A percentile compares a stretch with the other conserved stretches of the same genome.
Conservation (phyloP, 2,797 vertebrate genomes). For the Acomys russatus region DNA sequence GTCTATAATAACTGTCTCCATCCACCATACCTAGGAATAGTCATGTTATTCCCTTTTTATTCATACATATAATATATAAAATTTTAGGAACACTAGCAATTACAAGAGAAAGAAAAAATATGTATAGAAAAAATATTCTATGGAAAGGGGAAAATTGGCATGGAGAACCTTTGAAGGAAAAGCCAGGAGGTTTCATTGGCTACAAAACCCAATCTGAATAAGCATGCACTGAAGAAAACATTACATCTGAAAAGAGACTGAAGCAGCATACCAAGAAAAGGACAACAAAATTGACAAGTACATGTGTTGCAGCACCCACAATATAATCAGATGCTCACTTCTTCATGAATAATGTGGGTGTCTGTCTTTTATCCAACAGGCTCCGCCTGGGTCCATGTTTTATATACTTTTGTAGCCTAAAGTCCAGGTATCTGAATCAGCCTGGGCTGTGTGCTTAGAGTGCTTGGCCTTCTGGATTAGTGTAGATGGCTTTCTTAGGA, state of each 20-base stretch:
- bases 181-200: neutral
- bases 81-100: neutral
- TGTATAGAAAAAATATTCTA: neutral
- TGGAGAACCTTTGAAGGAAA: neutral
- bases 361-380: neutral
- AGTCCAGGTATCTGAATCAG: neutral
- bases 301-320: accelerated
- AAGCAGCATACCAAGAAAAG: neutral
- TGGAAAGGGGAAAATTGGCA: neutral
- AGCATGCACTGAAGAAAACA: neutral
- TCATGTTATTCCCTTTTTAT: neutral
- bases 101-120: neutral
- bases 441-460: neutral
- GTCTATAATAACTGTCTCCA: neutral
- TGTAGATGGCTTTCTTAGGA: neutral
- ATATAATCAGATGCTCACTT: neutral
- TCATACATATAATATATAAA: no score
- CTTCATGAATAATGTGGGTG: neutral
- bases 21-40: neutral
- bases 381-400: neutral
- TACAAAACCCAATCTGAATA: neutral
- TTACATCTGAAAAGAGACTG: neutral
- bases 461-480: neutral
- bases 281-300: neutral
- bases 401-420: neutral